These are phyloP conservation scores for Chloromyia formosa DNA, from an alignment of 2,888 invertebrate species.

Conservation along the genomic window DNA sequence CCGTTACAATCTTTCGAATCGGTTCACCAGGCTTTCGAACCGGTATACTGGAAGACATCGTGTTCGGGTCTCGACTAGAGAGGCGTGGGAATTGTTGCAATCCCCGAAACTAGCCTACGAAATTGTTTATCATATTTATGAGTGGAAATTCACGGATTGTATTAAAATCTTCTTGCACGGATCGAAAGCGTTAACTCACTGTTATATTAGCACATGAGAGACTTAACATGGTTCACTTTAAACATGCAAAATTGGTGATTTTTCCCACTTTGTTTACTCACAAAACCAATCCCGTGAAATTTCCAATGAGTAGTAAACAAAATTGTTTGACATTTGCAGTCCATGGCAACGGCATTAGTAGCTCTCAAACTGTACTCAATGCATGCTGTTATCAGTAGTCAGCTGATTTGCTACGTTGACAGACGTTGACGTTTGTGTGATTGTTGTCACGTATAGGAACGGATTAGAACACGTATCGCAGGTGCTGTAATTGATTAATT, in stretches of 20 bases:
- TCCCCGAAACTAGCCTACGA: not conserved
- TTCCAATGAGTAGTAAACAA: slow-evolving; percentile 47
- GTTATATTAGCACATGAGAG: not conserved
- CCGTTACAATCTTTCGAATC: slow-evolving; percentile 55
- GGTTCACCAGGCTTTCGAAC: slow-evolving; percentile 42
- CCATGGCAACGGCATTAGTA: slow-evolving; percentile 25
- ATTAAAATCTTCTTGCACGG: not conserved
- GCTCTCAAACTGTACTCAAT: slow-evolving; percentile 32
- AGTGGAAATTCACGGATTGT: not conserved
- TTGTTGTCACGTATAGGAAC: slow-evolving; percentile 15
- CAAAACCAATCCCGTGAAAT: slow-evolving; percentile 13
- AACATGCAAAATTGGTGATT: not conserved
- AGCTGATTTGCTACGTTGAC: not conserved
- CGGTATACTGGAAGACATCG: slow-evolving; percentile 47
- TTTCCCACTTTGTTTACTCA: slow-evolving; percentile 45
- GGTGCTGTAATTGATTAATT: not conserved
- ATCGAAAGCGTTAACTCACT: not conserved
- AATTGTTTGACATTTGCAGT: slow-evolving; percentile 44
- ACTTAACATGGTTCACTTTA: not conserved
- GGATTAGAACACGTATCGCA: slow-evolving; percentile 13
- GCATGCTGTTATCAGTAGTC: slow-evolving; percentile 16
- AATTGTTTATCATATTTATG: not conserved
- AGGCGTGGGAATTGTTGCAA: not conserved
- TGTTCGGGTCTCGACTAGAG: slow-evolving; percentile 21
- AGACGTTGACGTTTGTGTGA: not conserved